Conservation (phyloP, 2,113 vertebrate genomes). For the Struthio camelus region DNA sequence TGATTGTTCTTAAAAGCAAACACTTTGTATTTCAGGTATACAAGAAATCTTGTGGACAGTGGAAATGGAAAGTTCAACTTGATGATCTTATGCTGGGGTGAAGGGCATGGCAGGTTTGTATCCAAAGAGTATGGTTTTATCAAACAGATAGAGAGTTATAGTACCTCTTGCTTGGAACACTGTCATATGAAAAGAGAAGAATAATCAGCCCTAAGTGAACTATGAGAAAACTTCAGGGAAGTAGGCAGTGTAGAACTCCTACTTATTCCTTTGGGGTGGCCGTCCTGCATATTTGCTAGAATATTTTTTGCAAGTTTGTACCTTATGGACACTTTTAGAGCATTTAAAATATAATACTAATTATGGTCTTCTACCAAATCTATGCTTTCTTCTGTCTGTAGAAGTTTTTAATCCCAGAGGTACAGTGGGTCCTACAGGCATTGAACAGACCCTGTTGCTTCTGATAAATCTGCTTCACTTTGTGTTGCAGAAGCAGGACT, state of each 20-base stretch:
- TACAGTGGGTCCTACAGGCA: not conserved
- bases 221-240: not conserved
- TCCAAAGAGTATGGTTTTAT: not conserved
- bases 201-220: not conserved
- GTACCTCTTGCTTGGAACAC: not conserved
- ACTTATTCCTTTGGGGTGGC: not conserved
- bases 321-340: not conserved
- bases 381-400: not conserved
- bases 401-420: not conserved
- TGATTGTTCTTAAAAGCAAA: not conserved
- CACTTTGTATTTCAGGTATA: slow-evolving; percentile 83
- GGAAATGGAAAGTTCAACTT: slow-evolving; percentile 98
- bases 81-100: slow-evolving; percentile 98
- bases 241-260: not conserved
- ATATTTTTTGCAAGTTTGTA: not conserved
- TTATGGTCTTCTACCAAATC: not conserved
- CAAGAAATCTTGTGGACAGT: slow-evolving; percentile 93
- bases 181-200: not conserved
- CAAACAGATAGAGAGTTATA: not conserved
- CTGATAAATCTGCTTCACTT: not conserved
- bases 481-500: not conserved
- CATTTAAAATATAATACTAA: not conserved
- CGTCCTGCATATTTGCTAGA: not conserved
- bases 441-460: not conserved
- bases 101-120: slow-evolving; percentile 96